Percentiles rank a stretch among this genome's conserved stretches.
Conservation (phyloP, 2,113 vertebrate species). For the Pica pica region DNA sequence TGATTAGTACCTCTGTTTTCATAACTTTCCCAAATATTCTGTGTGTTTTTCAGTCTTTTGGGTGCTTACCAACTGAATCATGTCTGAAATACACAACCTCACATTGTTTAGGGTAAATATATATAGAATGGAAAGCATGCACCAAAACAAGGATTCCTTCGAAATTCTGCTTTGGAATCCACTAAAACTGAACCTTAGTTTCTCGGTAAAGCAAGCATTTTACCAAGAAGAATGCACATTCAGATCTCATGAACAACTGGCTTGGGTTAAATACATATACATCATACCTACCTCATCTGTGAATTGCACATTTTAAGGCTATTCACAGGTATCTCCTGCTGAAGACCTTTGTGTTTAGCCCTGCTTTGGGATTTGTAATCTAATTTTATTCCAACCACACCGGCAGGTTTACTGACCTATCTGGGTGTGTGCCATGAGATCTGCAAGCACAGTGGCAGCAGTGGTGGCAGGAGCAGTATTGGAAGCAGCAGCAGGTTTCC, state of each 20-base stretch:
- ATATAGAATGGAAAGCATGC: not conserved
- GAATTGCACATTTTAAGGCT: not conserved
- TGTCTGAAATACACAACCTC: not conserved
- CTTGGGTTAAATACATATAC: not conserved
- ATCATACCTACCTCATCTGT: constrained; percentile 32
- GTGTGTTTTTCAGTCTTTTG: not conserved
- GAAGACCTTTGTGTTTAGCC: not conserved
- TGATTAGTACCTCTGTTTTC: not conserved
- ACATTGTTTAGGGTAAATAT: not conserved
- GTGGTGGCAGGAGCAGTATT: constrained; percentile 71
- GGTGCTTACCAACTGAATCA: not conserved
- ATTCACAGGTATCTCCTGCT: not conserved
- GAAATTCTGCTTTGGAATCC: not conserved
- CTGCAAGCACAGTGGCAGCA: constrained; percentile 81
- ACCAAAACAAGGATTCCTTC: not conserved
- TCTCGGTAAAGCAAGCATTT: constrained; percentile 22
- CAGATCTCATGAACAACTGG: constrained; percentile 10
- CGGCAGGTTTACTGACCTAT: constrained; percentile 83
- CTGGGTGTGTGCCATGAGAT: constrained; percentile 89
- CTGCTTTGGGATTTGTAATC: not conserved
- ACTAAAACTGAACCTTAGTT: not conserved
- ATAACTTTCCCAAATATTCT: not conserved
- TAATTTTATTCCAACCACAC: not conserved
- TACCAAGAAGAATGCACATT: not conserved
- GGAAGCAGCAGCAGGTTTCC: constrained; percentile 80